Evolutionary conservation across 2,797 vertebrate genomes (phyloP).

Genomic region (Microcaecilia unicolor): DNA sequence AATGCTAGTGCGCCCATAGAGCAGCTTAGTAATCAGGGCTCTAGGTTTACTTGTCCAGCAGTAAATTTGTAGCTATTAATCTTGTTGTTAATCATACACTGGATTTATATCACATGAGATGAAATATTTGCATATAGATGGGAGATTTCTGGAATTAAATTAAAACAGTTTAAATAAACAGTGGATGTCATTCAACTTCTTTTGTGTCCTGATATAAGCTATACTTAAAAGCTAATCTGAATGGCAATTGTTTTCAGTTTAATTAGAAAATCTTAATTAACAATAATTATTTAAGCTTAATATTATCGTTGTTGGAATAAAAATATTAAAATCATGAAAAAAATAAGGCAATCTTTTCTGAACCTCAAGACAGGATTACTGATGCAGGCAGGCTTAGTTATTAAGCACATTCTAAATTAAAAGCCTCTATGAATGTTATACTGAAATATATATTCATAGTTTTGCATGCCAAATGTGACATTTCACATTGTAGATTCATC

Average conservation of each 20-base stretch:
- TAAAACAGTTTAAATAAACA: slow-evolving; percentile 42
- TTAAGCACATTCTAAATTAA: slow-evolving; percentile 99
- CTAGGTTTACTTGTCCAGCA: slow-evolving; percentile 9
- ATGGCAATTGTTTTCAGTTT: slow-evolving; percentile 95
- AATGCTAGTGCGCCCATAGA: too few relatives aligned
- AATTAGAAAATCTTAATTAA: slow-evolving; percentile 99
- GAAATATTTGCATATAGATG: slow-evolving; percentile 51
- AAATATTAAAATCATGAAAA: slow-evolving; percentile 77
- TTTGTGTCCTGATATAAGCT: too few relatives aligned
- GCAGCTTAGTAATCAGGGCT: too few relatives aligned
- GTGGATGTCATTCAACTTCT: too few relatives aligned
- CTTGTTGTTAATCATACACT: slow-evolving; percentile 41
- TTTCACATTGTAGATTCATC: slow-evolving; percentile 98
- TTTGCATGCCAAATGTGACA: slow-evolving; percentile 99
- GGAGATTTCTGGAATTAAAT: slow-evolving; percentile 48
- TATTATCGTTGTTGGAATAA: slow-evolving; percentile 81
- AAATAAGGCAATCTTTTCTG: slow-evolving; percentile 97
- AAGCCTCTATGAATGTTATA: slow-evolving; percentile 98
- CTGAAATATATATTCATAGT: slow-evolving; percentile 99
- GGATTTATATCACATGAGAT: slow-evolving; percentile 41
- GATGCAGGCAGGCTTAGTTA: slow-evolving; percentile 94
- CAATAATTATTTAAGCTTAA: slow-evolving; percentile 96
- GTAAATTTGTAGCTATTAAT: too few relatives aligned
- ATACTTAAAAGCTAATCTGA: slow-evolving; percentile 90
- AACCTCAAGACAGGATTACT: slow-evolving; percentile 98